Conservation (phyloP, 2,888 invertebrate genomes). For the Masnerella sp. region DNA sequence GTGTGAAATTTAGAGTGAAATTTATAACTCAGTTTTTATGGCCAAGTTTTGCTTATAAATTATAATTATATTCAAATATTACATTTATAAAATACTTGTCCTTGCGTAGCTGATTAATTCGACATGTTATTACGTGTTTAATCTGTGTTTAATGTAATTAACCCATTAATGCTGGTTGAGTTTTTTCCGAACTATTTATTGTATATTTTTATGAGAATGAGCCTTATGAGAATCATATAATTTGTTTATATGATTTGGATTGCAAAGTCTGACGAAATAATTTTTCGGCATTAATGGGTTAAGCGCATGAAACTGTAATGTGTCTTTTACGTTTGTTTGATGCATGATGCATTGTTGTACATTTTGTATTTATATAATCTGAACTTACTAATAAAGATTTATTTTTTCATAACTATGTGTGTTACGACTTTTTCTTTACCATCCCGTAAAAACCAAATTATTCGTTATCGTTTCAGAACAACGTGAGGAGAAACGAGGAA, state of each 20-base stretch:
- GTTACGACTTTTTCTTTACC: conserved; percentile 31
- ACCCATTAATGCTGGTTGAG: conserved; percentile 13
- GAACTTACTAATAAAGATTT: conserved; percentile 22
- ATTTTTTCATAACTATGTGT: conserved; percentile 24
- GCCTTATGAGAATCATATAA: no score
- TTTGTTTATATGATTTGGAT: no score
- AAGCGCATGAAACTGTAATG: no score
- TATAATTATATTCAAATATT: no score
- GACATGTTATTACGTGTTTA: conserved; percentile 13
- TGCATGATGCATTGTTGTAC: no score
- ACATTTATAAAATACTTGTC: conserved; percentile 35
- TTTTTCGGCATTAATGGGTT: no score
- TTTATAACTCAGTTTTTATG: no score
- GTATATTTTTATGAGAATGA: not conserved
- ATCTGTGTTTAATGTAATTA: conserved; percentile 56
- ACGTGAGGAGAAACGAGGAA: conserved; percentile 71
- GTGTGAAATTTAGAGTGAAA: no score
- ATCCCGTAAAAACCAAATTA: conserved; percentile 37
- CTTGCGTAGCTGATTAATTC: conserved; percentile 65
- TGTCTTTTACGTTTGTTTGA: no score
- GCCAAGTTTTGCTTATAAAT: no score
- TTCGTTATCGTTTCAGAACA: conserved; percentile 70
- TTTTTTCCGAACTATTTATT: not conserved
- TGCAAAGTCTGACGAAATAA: no score
- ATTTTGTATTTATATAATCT: no score